Conservation (phyloP, 2,113 vertebrate species). For the Butorides virescens region DNA sequence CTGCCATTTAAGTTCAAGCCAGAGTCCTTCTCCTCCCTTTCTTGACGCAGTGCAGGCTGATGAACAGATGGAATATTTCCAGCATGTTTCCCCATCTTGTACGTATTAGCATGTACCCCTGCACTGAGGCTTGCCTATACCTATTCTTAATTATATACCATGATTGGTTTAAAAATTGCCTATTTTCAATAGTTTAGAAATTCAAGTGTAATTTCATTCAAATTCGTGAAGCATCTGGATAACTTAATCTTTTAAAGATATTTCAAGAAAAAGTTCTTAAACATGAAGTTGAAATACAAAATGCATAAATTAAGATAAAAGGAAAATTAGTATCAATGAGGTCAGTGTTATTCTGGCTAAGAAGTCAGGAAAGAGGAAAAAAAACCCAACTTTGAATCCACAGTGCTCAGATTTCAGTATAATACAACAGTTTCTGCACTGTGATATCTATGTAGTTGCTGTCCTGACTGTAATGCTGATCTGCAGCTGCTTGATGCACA, state of each 20-base stretch:
- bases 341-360: background rate
- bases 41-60: background rate
- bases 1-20: background rate
- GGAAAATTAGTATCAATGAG: background rate
- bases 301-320: background rate
- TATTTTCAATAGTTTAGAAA: background rate
- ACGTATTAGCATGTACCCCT: background rate
- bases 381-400: accelerated
- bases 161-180: background rate
- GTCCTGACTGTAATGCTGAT: background rate
- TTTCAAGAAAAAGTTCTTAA: background rate
- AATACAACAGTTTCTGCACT: background rate
- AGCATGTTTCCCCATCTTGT: background rate
- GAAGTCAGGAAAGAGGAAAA: background rate
- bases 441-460: background rate
- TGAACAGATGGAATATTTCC: background rate
- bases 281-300: background rate
- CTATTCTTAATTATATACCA: background rate
- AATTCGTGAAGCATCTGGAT: background rate
- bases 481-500: background rate
- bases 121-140: background rate
- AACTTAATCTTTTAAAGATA: background rate
- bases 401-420: background rate
- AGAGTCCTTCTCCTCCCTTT: background rate
- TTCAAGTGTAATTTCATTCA: background rate